Conservation (phyloP, 2,113 vertebrate species). For the Danionella cerebrum region DNA sequence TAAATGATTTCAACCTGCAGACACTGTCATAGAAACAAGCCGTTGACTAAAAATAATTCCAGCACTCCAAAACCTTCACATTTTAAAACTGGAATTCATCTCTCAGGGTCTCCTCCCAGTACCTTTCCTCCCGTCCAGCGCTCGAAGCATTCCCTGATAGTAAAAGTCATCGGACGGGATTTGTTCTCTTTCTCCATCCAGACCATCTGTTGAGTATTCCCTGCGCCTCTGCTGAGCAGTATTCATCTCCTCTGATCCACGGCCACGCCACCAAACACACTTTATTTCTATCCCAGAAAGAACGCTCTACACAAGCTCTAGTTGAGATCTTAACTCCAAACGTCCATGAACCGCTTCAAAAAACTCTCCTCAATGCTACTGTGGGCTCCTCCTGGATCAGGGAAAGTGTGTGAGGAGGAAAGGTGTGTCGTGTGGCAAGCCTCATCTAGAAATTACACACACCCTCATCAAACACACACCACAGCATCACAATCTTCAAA, state of each 20-base stretch:
- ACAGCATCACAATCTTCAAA: no score
- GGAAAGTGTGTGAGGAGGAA: constrained; percentile 24
- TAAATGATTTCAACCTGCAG: no score
- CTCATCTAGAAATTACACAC: constrained; percentile 26
- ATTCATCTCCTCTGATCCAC: constrained; percentile 50
- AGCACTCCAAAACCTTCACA: no score
- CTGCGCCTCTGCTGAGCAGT: constrained; percentile 53
- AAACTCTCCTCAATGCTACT: no score
- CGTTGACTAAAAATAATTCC: constrained; percentile 13
- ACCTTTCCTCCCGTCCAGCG: constrained; percentile 71
- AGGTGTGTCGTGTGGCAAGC: constrained; percentile 53
- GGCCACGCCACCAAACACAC: background rate
- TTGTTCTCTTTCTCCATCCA: constrained; percentile 52
- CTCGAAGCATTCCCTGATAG: constrained; percentile 69
- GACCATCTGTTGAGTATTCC: constrained; percentile 56
- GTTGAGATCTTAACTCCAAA: no score
- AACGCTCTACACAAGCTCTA: background rate
- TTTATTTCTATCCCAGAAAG: background rate
- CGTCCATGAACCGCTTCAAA: no score
- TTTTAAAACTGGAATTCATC: no score
- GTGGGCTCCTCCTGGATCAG: constrained; percentile 45
- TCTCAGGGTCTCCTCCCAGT: constrained; percentile 24
- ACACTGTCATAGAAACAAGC: no score
- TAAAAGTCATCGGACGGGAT: constrained; percentile 59
- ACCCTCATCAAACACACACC: constrained; percentile 1